Evolutionary conservation across 1,140 invertebrate species (phyloP).

Genomic region (Achroia grisella): DNA sequence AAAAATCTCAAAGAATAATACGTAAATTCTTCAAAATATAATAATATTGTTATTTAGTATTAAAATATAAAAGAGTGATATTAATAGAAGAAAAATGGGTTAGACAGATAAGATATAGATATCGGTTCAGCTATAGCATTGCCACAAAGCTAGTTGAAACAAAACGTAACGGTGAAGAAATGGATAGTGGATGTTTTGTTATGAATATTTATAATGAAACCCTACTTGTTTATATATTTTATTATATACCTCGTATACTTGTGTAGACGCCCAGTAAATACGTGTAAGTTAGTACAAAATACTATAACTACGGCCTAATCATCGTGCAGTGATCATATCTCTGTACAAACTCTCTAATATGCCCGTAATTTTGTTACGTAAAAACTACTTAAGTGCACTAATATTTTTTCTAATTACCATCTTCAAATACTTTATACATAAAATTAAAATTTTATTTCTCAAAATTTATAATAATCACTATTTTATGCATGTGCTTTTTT

Average conservation of each 20-base stretch:
- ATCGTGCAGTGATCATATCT: slow-evolving; percentile 19
- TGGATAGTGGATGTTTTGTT: slow-evolving; percentile 28
- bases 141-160: slow-evolving; percentile 63
- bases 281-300: not conserved
- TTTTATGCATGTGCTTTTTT: slow-evolving; percentile 9
- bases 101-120: slow-evolving; percentile 16
- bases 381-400: slow-evolving; percentile 30
- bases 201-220: not conserved
- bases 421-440: slow-evolving; percentile 6
- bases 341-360: slow-evolving; percentile 10
- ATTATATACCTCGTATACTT: too few species aligned
- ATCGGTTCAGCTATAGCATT: slow-evolving; percentile 52
- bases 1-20: slow-evolving; percentile 2
- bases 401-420: slow-evolving; percentile 14
- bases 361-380: slow-evolving; percentile 4
- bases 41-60: not conserved
- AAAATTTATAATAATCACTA: not conserved
- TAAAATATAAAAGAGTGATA: slow-evolving; percentile 18
- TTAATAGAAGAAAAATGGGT: slow-evolving; percentile 20
- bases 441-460: not conserved
- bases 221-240: not conserved
- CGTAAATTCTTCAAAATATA: not conserved
- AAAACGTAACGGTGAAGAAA: slow-evolving; percentile 42
- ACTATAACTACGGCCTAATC: slow-evolving; percentile 13
- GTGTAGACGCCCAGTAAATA: not conserved